Evolutionary conservation across 2,888 invertebrate species (phyloP).

Genomic region (Lomographa bimaculata): DNA sequence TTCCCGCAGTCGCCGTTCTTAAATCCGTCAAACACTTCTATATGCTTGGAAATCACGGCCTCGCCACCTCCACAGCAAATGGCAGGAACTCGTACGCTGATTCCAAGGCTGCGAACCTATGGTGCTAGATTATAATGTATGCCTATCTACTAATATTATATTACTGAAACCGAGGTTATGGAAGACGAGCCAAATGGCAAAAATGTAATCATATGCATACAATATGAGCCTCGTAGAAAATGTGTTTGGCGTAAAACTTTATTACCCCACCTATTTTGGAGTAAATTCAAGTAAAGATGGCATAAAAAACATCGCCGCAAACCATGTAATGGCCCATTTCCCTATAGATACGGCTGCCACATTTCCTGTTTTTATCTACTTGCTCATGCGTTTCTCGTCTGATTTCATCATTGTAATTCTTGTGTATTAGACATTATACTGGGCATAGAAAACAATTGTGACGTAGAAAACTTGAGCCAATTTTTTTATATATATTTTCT

Average conservation of each 20-base stretch:
- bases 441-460: too few relatives aligned
- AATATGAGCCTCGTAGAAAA: constrained; percentile 16
- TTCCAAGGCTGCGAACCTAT: too few relatives aligned
- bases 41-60: too few relatives aligned
- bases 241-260: constrained; percentile 38
- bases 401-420: constrained; percentile 20
- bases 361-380: constrained; percentile 42
- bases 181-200: background rate
- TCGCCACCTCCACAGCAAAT: too few relatives aligned
- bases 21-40: too few relatives aligned
- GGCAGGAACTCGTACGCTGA: too few relatives aligned
- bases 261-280: constrained; percentile 42
- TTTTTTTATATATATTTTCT: too few relatives aligned
- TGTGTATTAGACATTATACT: too few relatives aligned
- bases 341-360: constrained; percentile 39
- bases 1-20: too few relatives aligned
- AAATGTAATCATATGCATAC: constrained; percentile 22
- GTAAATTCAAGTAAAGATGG: constrained; percentile 38
- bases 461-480: too few relatives aligned
- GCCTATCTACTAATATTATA: too few relatives aligned
- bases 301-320: constrained; percentile 43
- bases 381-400: constrained; percentile 20
- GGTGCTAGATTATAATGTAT: too few relatives aligned
- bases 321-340: constrained; percentile 43
- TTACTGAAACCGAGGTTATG: background rate